These are phyloP conservation scores for Crypturellus undulatus DNA, from an alignment of 2,113 vertebrate genomes.

Conservation along the genomic window DNA sequence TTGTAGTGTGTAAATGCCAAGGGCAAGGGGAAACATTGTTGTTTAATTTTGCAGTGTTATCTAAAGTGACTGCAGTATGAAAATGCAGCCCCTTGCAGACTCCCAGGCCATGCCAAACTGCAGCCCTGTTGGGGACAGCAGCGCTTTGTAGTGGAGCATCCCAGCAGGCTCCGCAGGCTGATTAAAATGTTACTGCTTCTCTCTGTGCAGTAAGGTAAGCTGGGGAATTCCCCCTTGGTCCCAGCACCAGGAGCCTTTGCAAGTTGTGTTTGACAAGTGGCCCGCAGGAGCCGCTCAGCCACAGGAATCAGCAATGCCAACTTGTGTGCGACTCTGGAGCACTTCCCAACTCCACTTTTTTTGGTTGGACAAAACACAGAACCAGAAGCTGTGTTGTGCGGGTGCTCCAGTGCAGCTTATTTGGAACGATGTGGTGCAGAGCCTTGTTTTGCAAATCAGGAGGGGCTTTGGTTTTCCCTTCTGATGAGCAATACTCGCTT, in stretches of 20 bases:
- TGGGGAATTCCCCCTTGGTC: constrained; percentile 12
- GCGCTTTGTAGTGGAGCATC: background rate
- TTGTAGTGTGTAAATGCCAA: background rate
- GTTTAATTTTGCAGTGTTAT: constrained; percentile 21
- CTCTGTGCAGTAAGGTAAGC: background rate
- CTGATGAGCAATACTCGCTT: background rate
- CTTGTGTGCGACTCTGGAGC: background rate
- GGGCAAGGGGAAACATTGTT: background rate
- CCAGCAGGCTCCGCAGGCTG: background rate
- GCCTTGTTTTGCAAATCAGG: fast-evolving
- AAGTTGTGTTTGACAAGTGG: constrained; percentile 36
- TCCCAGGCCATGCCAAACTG: background rate
- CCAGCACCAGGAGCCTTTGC: background rate
- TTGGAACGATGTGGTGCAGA: background rate
- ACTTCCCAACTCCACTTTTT: background rate
- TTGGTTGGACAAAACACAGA: background rate
- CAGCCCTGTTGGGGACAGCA: background rate
- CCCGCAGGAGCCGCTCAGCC: background rate
- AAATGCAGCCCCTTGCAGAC: background rate
- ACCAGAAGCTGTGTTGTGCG: background rate
- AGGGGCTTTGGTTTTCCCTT: constrained; percentile 1
- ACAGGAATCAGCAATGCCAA: background rate
- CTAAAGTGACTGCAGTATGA: background rate
- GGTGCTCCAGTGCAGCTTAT: background rate
- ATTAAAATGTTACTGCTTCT: constrained; percentile 54